These are phyloP conservation scores for Phania funesta DNA, from an alignment of 2,888 invertebrate species.

Conservation along the genomic window DNA sequence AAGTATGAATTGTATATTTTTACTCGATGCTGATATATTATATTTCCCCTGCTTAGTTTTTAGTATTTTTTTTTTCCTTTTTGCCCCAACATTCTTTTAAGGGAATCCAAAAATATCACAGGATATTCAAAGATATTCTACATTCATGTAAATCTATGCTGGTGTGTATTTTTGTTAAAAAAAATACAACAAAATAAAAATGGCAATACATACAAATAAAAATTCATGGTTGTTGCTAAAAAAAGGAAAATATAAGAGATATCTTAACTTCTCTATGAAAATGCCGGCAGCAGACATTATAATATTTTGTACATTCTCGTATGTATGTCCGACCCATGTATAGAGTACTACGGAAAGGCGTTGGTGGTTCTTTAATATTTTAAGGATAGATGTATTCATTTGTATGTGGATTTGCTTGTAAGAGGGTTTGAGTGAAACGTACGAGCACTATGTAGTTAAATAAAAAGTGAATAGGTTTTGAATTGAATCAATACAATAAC, in stretches of 20 bases:
- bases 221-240: conserved; percentile 33
- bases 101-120: conserved; percentile 20
- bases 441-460: conserved; percentile 8
- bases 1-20: conserved; percentile 33
- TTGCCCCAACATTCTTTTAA: neutral
- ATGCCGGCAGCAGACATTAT: no score
- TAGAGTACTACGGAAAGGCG: conserved; percentile 46
- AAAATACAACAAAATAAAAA: conserved; percentile 46
- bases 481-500: conserved; percentile 66
- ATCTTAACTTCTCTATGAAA: no score
- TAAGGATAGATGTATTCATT: conserved; percentile 47
- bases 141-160: neutral
- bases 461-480: conserved; percentile 60
- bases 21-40: conserved; percentile 51
- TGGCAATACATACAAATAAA: conserved; percentile 50
- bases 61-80: conserved; percentile 2
- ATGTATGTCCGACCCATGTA: neutral
- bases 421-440: neutral
- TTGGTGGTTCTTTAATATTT: conserved; percentile 42
- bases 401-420: neutral
- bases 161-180: neutral
- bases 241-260: conserved; percentile 10
- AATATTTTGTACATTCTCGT: no score
- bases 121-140: conserved; percentile 1
- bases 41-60: conserved; percentile 26